Percentiles rank a stretch among this genome's conserved stretches.
Evolutionary conservation across 2,113 vertebrate genomes (phyloP).

Genomic region (Bungarus multicinctus): DNA sequence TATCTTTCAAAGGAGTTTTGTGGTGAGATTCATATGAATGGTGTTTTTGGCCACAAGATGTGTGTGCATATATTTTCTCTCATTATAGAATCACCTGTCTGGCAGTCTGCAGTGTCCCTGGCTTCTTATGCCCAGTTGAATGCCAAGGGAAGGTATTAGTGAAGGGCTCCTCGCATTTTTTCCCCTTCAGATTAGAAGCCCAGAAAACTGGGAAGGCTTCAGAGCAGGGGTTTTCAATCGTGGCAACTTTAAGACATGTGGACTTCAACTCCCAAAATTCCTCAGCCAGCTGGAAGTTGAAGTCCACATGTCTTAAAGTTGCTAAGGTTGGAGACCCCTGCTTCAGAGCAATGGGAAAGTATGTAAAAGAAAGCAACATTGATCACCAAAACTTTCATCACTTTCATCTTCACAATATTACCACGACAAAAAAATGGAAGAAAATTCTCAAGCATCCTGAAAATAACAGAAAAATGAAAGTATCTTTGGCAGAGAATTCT

Average conservation of each 20-base stretch:
- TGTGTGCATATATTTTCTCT: neutral
- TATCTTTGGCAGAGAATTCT: neutral
- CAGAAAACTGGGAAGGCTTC: neutral
- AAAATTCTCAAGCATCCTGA: neutral
- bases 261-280: too few relatives aligned
- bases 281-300: too few relatives aligned
- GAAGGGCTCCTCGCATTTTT: neutral
- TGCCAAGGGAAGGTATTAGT: neutral
- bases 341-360: neutral
- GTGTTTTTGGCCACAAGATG: neutral
- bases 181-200: neutral
- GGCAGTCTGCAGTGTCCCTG: neutral
- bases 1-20: neutral
- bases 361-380: neutral
- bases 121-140: neutral
- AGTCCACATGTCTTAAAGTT: too few relatives aligned
- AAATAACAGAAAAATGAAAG: neutral
- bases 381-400: neutral
- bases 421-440: neutral
- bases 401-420: neutral
- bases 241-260: too few relatives aligned
- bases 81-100: neutral
- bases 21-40: neutral
- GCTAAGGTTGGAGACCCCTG: too few relatives aligned
- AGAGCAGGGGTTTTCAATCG: too few relatives aligned